phyloP scores from a whole-genome alignment of 53 echinoderm and acorn worm species.

The Glandiceps talaboti region DNA sequence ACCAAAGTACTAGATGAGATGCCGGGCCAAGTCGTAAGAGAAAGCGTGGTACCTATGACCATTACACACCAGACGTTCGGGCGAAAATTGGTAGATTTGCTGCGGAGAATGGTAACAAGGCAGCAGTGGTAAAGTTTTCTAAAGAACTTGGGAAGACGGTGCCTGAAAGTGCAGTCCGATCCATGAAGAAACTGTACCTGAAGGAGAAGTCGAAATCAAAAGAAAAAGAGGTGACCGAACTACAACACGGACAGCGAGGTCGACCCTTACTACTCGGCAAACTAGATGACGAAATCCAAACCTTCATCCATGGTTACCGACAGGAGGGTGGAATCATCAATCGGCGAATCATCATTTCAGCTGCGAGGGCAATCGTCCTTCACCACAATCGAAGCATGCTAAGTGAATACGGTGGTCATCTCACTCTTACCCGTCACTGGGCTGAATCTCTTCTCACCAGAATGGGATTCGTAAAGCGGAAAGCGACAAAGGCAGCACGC shows the following conservation, averaged over 20 bases:
- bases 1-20: not conserved
- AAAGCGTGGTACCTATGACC: not conserved
- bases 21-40: not conserved
- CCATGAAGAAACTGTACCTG: not conserved
- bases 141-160: not conserved
- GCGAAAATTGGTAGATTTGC: not conserved
- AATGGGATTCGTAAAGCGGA: conserved; percentile 1
- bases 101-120: conserved; percentile 2
- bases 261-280: not conserved
- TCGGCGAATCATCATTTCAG: not conserved
- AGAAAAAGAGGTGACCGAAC: not conserved
- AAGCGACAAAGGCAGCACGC: not conserved
- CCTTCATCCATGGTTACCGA: conserved; percentile 5
- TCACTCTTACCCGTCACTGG: not conserved
- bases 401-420: conserved; percentile 3
- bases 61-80: not conserved
- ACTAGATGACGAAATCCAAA: not conserved
- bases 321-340: not conserved
- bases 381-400: not conserved
- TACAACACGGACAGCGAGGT: not conserved
- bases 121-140: not conserved
- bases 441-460: not conserved
- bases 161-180: not conserved
- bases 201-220: not conserved
- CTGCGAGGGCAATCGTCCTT: not conserved